A percentile compares a stretch with the other conserved stretches of the same genome.
Evolutionary conservation across 2,113 vertebrate species (phyloP).

Genomic region (Herpailurus yagouaroundi): DNA sequence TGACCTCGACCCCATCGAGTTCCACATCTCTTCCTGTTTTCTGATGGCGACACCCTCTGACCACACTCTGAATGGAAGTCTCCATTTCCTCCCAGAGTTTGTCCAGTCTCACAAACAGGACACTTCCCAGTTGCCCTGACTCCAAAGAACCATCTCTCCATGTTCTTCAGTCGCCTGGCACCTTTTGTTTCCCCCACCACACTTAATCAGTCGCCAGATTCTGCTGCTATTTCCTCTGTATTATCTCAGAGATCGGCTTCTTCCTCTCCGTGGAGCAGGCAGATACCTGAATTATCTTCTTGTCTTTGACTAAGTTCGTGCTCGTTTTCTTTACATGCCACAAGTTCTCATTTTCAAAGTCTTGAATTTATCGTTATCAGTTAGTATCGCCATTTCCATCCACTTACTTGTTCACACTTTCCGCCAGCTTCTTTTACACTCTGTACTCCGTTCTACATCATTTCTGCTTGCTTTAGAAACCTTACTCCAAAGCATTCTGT

Average conservation of each 20-base stretch:
- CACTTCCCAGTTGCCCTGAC: neutral
- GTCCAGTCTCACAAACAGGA: neutral
- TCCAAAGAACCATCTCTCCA: neutral
- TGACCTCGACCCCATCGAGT: neutral
- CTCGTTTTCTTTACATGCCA: neutral
- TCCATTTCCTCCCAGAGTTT: neutral
- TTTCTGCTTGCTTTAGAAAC: neutral
- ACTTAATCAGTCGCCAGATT: neutral
- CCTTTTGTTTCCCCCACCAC: neutral
- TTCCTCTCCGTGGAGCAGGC: neutral
- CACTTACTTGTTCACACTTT: neutral
- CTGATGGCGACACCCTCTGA: neutral
- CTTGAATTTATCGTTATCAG: neutral
- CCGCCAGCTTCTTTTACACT: neutral
- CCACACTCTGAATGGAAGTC: neutral
- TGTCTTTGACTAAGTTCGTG: neutral
- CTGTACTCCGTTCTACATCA: neutral
- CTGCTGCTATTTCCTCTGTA: neutral
- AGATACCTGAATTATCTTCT: neutral
- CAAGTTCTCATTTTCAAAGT: slow-evolving; percentile 23
- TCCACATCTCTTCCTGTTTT: slow-evolving; percentile 63
- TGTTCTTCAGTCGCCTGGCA: neutral
- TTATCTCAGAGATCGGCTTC: neutral
- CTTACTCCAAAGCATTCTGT: neutral
- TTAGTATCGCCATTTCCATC: neutral